A percentile compares a stretch with the other conserved stretches of the same genome.
These are phyloP conservation scores for Ovis canadensis DNA, from an alignment of 2,113 vertebrate species.

Conservation along the genomic window DNA sequence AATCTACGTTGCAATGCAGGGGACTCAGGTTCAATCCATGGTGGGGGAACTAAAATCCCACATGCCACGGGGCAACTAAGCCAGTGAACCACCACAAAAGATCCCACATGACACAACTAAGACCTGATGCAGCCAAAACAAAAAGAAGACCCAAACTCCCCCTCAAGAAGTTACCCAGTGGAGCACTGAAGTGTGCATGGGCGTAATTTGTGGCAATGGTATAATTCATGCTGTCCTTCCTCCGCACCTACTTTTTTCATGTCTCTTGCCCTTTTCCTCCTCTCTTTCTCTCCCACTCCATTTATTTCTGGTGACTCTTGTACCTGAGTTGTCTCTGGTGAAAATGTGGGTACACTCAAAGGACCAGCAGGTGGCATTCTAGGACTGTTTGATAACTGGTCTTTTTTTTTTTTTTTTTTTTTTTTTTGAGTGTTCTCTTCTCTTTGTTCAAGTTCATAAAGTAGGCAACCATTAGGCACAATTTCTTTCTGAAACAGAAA, in stretches of 20 bases:
- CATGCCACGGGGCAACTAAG: background rate
- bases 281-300: background rate
- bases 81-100: background rate
- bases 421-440: background rate
- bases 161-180: background rate
- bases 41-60: background rate
- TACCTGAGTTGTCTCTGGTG: background rate
- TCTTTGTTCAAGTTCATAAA: background rate
- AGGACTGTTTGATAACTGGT: background rate
- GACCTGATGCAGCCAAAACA: background rate
- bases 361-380: conserved; percentile 40
- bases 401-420: background rate
- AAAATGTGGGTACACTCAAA: background rate
- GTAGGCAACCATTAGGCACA: background rate
- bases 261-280: background rate
- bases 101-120: background rate
- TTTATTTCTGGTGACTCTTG: background rate
- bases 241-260: background rate
- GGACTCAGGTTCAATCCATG: background rate
- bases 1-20: background rate
- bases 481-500: background rate
- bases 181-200: background rate
- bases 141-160: background rate
- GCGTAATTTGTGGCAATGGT: background rate
- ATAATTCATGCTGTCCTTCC: background rate